These are phyloP conservation scores for Drosophila athabasca DNA, from an alignment of 1,140 invertebrate species.

Conservation along the genomic window DNA sequence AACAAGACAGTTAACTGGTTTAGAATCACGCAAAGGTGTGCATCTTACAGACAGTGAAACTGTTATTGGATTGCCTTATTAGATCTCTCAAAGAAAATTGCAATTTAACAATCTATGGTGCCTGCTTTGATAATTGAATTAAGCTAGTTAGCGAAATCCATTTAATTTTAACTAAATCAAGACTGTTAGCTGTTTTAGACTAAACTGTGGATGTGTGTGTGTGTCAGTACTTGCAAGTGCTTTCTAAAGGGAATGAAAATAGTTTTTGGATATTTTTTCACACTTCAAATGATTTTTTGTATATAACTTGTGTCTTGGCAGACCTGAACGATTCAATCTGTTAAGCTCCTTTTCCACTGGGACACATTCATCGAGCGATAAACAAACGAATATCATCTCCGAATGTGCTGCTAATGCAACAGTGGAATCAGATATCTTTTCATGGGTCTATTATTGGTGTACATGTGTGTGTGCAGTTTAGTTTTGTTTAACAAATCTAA, in stretches of 20 bases:
- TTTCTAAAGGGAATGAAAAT: no score
- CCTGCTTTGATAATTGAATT: no score
- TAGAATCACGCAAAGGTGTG: conserved; percentile 17
- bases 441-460: conserved; percentile 10
- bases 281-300: not conserved
- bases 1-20: conserved; percentile 18
- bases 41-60: conserved; percentile 3
- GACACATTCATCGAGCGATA: no score
- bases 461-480: conserved; percentile 33
- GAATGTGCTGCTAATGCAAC: no score
- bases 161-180: not conserved
- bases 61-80: conserved; percentile 1
- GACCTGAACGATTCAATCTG: not conserved
- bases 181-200: conserved; percentile 1
- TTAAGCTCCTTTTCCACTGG: no score
- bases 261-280: not conserved
- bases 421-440: not conserved
- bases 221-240: no score
- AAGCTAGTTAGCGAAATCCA: no score
- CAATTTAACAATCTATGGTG: not conserved
- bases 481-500: conserved; percentile 24
- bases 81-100: not conserved
- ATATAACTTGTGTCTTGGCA: conserved; percentile 23
- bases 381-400: no score
- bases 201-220: not conserved